Conservation (phyloP, 2,113 vertebrate genomes). For the Cryptotis parvus region DNA sequence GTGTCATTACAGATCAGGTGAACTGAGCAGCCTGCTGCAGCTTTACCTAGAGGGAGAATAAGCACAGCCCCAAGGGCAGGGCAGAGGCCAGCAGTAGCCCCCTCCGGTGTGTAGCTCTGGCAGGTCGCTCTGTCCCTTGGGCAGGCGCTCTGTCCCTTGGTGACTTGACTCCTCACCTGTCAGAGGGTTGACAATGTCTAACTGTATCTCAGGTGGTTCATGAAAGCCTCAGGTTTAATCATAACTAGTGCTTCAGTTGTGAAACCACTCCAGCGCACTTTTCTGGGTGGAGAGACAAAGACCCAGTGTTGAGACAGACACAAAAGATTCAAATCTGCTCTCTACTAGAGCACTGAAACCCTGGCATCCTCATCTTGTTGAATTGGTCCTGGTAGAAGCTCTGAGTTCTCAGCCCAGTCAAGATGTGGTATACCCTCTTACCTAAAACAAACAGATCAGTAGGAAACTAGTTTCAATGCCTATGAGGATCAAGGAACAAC, state of each 20-base stretch:
- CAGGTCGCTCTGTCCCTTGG: neutral
- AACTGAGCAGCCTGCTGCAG: constrained; percentile 7
- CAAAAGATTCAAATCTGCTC: neutral
- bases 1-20: constrained; percentile 12
- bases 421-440: neutral
- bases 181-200: neutral
- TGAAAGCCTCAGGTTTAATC: constrained; percentile 1
- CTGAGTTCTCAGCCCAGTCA: neutral
- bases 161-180: neutral
- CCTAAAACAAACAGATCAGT: neutral
- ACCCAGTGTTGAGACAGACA: neutral
- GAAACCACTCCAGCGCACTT: neutral
- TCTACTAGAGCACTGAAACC: neutral
- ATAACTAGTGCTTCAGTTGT: neutral
- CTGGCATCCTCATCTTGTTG: neutral
- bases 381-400: neutral
- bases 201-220: neutral
- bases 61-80: neutral
- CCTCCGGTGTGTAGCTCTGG: neutral
- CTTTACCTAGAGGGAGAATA: neutral
- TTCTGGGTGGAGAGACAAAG: neutral
- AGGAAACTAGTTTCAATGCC: neutral
- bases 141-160: neutral
- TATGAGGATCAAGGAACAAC: neutral
- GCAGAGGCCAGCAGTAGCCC: neutral